phyloP scores from a whole-genome alignment of 2,888 invertebrate genomes.

The Harpalus rubripes region DNA sequence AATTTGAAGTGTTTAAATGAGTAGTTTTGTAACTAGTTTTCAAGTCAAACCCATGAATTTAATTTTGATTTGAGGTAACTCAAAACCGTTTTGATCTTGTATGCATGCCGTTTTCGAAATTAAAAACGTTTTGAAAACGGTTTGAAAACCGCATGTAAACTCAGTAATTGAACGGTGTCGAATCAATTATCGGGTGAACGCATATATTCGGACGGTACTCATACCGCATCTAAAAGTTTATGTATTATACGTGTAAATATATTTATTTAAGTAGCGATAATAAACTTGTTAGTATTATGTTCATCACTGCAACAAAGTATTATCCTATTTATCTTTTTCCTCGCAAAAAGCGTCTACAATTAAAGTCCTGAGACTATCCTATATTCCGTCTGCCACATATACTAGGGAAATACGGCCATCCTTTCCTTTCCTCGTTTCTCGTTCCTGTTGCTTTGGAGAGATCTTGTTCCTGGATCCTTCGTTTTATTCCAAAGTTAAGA shows the following conservation, averaged over 20 bases:
- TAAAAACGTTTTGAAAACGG: too few relatives aligned
- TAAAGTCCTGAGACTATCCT: constrained; percentile 16
- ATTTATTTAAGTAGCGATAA: not conserved
- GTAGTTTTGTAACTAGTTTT: too few relatives aligned
- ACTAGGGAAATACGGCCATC: constrained; percentile 11
- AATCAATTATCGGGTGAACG: too few relatives aligned
- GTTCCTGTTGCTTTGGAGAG: not conserved
- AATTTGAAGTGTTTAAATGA: too few relatives aligned
- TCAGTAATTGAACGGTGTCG: too few relatives aligned
- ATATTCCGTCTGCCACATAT: constrained; percentile 31
- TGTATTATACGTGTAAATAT: not conserved
- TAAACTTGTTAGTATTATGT: not conserved
- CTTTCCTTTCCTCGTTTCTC: not conserved
- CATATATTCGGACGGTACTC: too few relatives aligned
- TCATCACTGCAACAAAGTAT: not conserved
- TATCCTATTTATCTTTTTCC: not conserved
- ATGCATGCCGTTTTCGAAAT: too few relatives aligned
- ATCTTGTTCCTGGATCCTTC: not conserved
- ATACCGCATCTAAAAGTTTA: not conserved
- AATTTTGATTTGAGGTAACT: too few relatives aligned
- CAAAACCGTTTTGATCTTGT: too few relatives aligned
- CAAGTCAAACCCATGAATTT: too few relatives aligned
- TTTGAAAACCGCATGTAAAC: too few relatives aligned
- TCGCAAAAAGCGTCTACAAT: constrained; percentile 26
- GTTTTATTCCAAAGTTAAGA: constrained; percentile 42